Percentiles rank a stretch among this genome's conserved stretches.
These are phyloP conservation scores for Acleris sparsana DNA, from an alignment of 2,888 invertebrate species.

Conservation along the genomic window DNA sequence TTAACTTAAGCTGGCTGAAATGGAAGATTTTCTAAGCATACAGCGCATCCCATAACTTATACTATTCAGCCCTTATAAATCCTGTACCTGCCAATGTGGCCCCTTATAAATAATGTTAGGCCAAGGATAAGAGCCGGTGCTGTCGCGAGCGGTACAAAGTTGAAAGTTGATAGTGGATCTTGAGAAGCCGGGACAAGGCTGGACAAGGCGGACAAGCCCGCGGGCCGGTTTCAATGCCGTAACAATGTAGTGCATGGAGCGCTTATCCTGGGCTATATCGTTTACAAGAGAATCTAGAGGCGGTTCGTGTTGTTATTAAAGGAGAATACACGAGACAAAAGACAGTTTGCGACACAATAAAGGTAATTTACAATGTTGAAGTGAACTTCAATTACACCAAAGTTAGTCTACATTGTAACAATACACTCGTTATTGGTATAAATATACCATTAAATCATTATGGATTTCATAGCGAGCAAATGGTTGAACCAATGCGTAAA, in stretches of 20 bases:
- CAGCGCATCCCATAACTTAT: constrained; percentile 33
- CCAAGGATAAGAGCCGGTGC: constrained; percentile 62
- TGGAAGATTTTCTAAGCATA: constrained; percentile 7
- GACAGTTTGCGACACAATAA: neutral
- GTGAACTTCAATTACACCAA: no score
- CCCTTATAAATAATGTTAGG: constrained; percentile 64
- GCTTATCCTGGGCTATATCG: constrained; percentile 27
- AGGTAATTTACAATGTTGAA: no score
- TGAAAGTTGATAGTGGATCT: constrained; percentile 76
- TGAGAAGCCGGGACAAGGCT: constrained; percentile 61
- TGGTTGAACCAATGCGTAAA: constrained; percentile 22
- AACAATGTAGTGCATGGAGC: constrained; percentile 34
- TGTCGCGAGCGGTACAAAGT: constrained; percentile 69
- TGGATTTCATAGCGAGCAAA: constrained; percentile 22
- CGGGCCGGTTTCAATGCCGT: constrained; percentile 24
- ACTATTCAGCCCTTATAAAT: constrained; percentile 50
- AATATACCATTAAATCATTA: constrained; percentile 5
- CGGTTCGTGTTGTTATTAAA: constrained; percentile 26
- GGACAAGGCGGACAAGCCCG: constrained; percentile 32
- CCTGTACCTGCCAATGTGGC: constrained; percentile 52
- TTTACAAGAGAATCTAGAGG: constrained; percentile 22
- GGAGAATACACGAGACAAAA: neutral
- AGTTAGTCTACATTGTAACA: no score
- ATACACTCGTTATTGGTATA: constrained; percentile 1
- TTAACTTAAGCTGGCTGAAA: neutral